Evolutionary conservation across 23 tunicate species (phyloP).

Genomic region (Phallusia fumigata): DNA sequence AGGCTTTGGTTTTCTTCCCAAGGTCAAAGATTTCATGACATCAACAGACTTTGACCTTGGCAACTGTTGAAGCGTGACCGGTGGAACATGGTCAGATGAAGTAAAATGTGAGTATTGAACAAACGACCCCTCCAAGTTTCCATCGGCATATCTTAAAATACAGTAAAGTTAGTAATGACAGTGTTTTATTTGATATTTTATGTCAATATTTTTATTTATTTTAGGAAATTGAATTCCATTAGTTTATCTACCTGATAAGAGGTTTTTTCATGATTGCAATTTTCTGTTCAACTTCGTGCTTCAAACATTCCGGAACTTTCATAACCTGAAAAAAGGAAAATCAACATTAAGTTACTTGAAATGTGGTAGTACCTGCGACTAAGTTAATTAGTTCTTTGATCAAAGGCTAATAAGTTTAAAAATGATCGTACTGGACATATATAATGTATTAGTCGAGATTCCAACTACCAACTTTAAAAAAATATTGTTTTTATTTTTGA

Average conservation of each 20-base stretch:
- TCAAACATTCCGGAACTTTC: constrained; percentile 48
- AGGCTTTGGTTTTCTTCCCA: constrained; percentile 5
- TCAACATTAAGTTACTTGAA: neutral
- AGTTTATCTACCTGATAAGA: neutral
- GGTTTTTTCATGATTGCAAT: constrained; percentile 26
- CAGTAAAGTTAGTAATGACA: neutral
- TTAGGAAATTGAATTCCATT: neutral
- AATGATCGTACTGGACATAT: no score
- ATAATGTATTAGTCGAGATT: no score
- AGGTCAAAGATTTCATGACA: constrained; percentile 27
- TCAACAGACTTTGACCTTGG: constrained; percentile 36
- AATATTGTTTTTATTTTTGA: no score
- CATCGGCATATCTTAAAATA: constrained; percentile 22
- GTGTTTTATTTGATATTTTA: neutral
- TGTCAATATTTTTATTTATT: no score
- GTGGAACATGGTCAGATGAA: neutral
- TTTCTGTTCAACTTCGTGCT: constrained; percentile 31
- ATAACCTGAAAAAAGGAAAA: constrained; percentile 38
- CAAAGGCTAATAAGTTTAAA: no score
- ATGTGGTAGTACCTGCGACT: neutral
- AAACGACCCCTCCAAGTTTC: constrained; percentile 26
- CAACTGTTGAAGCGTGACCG: neutral
- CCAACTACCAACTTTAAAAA: no score
- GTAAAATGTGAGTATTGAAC: constrained; percentile 22
- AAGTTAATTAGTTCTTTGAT: no score